Percentiles rank a stretch among this genome's conserved stretches.
Evolutionary conservation across 2,113 vertebrate genomes (phyloP).

Genomic region (Siniperca chuatsi): DNA sequence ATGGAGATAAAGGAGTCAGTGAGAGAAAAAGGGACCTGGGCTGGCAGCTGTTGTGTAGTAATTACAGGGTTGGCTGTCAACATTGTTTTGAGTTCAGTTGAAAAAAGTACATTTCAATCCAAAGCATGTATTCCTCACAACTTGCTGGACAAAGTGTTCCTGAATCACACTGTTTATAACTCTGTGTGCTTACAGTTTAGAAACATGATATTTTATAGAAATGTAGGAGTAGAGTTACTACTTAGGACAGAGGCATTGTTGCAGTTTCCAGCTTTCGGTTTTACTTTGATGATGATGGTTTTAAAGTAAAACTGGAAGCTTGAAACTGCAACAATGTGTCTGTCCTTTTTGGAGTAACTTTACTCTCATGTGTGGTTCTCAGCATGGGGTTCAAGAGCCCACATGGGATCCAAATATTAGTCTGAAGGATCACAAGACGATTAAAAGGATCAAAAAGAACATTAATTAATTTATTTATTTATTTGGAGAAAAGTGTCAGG

Average conservation of each 20-base stretch:
- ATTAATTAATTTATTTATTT: too few species aligned
- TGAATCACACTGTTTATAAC: background rate
- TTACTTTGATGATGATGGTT: too few species aligned
- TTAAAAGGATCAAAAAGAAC: background rate
- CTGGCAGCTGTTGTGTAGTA: background rate
- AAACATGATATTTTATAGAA: background rate
- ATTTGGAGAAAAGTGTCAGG: too few species aligned
- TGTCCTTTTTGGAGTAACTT: background rate
- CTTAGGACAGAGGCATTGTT: too few species aligned
- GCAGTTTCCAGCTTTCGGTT: too few species aligned
- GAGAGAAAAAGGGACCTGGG: accelerated
- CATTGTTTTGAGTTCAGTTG: background rate
- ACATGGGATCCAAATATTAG: background rate
- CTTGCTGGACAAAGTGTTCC: background rate
- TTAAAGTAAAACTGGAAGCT: too few species aligned
- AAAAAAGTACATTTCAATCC: background rate
- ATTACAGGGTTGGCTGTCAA: background rate
- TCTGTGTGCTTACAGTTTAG: background rate
- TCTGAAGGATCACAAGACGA: background rate
- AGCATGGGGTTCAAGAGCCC: background rate
- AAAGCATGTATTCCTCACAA: background rate
- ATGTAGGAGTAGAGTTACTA: too few species aligned
- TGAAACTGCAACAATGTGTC: too few species aligned
- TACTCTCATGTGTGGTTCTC: background rate
- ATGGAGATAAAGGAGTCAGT: background rate